These are phyloP conservation scores for Scalopus aquaticus DNA, from an alignment of 2,113 vertebrate genomes.

Conservation along the genomic window DNA sequence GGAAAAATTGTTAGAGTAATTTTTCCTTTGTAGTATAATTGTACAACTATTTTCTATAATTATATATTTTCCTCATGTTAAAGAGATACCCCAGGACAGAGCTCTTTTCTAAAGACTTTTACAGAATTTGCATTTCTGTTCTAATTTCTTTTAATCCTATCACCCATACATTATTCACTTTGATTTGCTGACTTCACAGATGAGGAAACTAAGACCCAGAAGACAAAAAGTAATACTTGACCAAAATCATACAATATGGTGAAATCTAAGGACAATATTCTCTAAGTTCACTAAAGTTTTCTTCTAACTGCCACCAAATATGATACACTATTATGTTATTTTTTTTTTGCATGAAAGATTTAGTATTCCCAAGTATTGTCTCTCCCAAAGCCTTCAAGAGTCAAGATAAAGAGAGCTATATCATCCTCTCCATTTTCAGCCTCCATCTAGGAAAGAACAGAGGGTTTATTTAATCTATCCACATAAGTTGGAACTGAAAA, in stretches of 20 bases:
- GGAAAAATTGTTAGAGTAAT: background rate
- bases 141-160: background rate
- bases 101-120: background rate
- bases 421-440: background rate
- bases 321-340: background rate
- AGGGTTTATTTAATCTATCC: background rate
- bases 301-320: background rate
- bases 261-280: background rate
- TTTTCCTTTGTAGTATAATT: background rate
- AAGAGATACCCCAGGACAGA: background rate
- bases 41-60: background rate
- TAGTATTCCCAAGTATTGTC: background rate
- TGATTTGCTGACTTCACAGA: background rate
- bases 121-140: background rate
- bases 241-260: background rate
- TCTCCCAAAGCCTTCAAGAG: background rate
- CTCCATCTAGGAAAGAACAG: background rate
- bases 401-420: background rate
- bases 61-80: background rate
- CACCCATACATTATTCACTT: background rate
- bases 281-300: background rate
- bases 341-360: background rate
- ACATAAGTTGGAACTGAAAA: background rate
- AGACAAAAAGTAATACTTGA: background rate
- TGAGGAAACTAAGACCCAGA: background rate